phyloP scores from a whole-genome alignment of 2,888 invertebrate genomes.

The Drosophila nr. perissopoda region DNA sequence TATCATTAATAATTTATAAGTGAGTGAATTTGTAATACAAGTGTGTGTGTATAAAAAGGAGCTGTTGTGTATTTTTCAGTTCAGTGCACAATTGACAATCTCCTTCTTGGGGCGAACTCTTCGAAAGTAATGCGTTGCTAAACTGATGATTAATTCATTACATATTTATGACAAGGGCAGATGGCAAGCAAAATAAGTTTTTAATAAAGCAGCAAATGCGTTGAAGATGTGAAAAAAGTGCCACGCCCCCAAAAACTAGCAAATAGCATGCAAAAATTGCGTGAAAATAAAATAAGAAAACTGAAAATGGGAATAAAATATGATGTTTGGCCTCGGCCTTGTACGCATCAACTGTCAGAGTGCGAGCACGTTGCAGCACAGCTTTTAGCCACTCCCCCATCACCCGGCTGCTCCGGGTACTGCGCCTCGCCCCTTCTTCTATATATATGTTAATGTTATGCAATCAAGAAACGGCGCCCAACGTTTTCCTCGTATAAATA shows the following conservation, averaged over 20 bases:
- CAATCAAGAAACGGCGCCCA: slow-evolving; percentile 43
- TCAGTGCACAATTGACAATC: slow-evolving; percentile 66
- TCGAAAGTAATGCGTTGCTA: slow-evolving; percentile 39
- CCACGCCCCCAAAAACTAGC: slow-evolving; percentile 29
- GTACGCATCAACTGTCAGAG: slow-evolving; percentile 66
- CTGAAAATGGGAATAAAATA: slow-evolving; percentile 6
- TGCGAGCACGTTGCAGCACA: slow-evolving; percentile 13
- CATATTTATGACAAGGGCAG: slow-evolving; percentile 73
- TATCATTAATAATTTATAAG: slow-evolving; percentile 77
- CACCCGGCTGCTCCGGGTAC: background rate
- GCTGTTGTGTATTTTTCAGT: slow-evolving; percentile 47
- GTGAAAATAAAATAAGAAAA: slow-evolving; percentile 14
- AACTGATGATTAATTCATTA: slow-evolving; percentile 76
- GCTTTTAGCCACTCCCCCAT: background rate
- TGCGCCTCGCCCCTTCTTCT: background rate
- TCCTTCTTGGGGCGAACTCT: slow-evolving; percentile 19
- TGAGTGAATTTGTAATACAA: slow-evolving; percentile 47
- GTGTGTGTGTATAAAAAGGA: slow-evolving; percentile 1
- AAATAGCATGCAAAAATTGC: background rate
- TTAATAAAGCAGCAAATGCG: slow-evolving; percentile 23
- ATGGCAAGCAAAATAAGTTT: slow-evolving; percentile 42
- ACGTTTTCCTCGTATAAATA: slow-evolving; percentile 63
- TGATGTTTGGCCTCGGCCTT: slow-evolving; percentile 38
- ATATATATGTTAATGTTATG: slow-evolving; percentile 70
- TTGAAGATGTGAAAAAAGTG: slow-evolving; percentile 7